Conservation (phyloP, 2,113 vertebrate species). For the Jacana jacana region DNA sequence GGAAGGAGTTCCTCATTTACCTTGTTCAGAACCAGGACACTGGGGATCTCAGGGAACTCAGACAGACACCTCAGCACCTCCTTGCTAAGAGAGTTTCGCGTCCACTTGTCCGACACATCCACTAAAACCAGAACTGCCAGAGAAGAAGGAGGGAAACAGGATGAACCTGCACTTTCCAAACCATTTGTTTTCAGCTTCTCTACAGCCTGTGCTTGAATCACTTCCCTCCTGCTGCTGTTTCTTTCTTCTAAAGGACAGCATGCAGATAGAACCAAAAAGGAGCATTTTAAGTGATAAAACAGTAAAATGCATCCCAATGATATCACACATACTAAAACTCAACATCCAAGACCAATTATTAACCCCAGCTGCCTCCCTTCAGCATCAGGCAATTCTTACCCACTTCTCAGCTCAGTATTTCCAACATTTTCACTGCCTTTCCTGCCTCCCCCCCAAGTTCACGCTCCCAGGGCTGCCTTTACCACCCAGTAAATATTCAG, state of each 20-base stretch:
- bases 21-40: slow-evolving; percentile 94
- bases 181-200: neutral
- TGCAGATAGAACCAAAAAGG: neutral
- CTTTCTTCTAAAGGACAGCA: neutral
- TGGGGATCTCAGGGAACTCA: slow-evolving; percentile 78
- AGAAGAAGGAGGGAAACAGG: neutral
- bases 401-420: neutral
- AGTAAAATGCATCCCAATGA: neutral
- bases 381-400: neutral
- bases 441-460: neutral
- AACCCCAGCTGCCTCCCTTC: neutral
- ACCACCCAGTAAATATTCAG: neutral
- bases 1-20: slow-evolving; percentile 50
- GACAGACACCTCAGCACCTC: slow-evolving; percentile 86
- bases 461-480: neutral
- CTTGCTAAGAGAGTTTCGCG: slow-evolving; percentile 73
- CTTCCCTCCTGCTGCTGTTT: neutral
- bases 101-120: slow-evolving; percentile 89
- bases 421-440: neutral
- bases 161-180: neutral
- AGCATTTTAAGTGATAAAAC: neutral
- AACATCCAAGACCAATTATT: neutral
- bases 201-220: neutral
- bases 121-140: slow-evolving; percentile 88
- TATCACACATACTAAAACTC: neutral